phyloP scores from a whole-genome alignment of 2,888 invertebrate species.

The Coelopa pilipes region DNA sequence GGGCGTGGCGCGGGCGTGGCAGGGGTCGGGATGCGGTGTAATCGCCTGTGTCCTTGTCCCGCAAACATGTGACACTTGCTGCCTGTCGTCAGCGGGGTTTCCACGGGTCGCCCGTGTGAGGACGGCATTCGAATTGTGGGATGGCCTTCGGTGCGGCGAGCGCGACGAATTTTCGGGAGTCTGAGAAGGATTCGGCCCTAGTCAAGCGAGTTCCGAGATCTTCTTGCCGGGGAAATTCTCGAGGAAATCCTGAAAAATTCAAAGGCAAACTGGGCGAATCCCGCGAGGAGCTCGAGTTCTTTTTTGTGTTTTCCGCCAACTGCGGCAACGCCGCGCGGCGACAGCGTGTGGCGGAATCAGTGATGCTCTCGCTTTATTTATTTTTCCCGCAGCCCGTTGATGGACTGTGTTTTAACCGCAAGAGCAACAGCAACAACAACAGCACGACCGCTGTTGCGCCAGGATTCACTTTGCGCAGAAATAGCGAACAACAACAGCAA shows the following conservation, averaged over 20 bases:
- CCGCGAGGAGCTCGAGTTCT: too few relatives aligned
- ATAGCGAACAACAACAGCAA: slow-evolving; percentile 23
- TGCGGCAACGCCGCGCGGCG: neutral
- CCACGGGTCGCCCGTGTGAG: too few relatives aligned
- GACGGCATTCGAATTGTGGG: too few relatives aligned
- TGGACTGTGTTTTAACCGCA: neutral
- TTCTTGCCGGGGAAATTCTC: too few relatives aligned
- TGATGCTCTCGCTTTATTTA: slow-evolving; percentile 19
- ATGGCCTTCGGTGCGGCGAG: too few relatives aligned
- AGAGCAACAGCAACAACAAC: neutral
- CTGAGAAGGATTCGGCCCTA: too few relatives aligned
- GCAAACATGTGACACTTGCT: slow-evolving; percentile 22
- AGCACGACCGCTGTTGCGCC: neutral
- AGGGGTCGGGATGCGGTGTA: slow-evolving; percentile 10
- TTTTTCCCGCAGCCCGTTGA: neutral
- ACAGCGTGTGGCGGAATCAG: slow-evolving; percentile 12
- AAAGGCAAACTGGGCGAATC: too few relatives aligned
- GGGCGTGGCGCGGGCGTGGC: neutral
- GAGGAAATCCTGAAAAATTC: too few relatives aligned
- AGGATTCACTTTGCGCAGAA: neutral
- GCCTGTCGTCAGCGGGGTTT: too few relatives aligned
- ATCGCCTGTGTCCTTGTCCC: slow-evolving; percentile 29
- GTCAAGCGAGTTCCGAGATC: too few relatives aligned
- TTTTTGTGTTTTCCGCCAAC: neutral
- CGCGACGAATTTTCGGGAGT: too few relatives aligned